Conservation (phyloP, 2,888 invertebrate genomes). For the Erebia palarica region DNA sequence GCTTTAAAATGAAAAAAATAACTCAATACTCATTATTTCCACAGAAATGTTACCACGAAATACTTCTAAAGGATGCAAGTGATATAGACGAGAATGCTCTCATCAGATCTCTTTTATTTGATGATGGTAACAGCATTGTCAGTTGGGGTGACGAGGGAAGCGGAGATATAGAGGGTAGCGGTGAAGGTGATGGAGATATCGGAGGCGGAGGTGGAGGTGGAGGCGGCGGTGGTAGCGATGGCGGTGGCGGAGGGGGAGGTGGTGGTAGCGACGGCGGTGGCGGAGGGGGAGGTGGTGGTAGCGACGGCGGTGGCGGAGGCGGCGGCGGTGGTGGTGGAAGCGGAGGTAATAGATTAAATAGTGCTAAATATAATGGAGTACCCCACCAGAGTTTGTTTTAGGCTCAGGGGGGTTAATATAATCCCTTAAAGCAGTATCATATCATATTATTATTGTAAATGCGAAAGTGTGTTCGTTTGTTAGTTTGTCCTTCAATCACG, state of each 20-base stretch:
- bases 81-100: conserved; percentile 2
- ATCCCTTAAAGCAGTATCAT: no score
- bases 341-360: not conserved
- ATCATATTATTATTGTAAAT: no score
- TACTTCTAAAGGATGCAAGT: not conserved
- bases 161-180: conserved; percentile 1
- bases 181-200: not conserved
- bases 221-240: not conserved
- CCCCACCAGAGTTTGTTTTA: no score
- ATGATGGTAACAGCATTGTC: conserved; percentile 21
- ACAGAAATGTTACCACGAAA: not conserved
- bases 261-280: not conserved
- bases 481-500: no score
- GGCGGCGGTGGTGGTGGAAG: not conserved
- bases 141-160: not conserved
- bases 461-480: no score
- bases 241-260: not conserved
- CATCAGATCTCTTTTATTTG: not conserved
- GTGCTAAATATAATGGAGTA: not conserved
- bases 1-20: not conserved
- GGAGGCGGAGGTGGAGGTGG: not conserved
- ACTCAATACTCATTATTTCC: not conserved
- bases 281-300: not conserved
- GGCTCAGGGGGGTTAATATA: no score
- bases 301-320: not conserved